A percentile compares a stretch with the other conserved stretches of the same genome.
These are phyloP conservation scores for Gyps fulvus DNA, from an alignment of 2,113 vertebrate genomes.

Conservation along the genomic window DNA sequence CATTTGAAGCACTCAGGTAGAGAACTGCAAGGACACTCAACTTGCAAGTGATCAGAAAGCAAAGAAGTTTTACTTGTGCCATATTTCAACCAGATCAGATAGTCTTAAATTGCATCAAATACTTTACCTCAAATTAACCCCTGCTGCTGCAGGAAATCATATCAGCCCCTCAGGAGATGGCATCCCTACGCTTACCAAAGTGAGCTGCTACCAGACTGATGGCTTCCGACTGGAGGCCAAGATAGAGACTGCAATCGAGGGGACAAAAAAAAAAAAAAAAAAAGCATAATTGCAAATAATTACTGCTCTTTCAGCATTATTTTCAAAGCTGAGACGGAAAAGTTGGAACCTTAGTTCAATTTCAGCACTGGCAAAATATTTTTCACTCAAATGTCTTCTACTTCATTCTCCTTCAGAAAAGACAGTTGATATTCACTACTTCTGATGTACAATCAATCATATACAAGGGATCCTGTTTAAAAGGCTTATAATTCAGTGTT, in stretches of 20 bases:
- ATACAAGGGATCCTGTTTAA: neutral
- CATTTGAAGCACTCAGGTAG: constrained; percentile 5
- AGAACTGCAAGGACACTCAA: neutral
- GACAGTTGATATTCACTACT: neutral
- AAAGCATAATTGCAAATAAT: neutral
- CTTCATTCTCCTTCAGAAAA: neutral
- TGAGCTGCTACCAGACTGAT: neutral
- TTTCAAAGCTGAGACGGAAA: neutral
- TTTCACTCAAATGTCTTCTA: neutral
- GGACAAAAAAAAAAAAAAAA: too few species aligned
- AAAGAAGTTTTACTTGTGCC: neutral
- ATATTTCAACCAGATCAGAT: neutral
- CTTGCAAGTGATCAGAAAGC: neutral
- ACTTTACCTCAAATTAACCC: neutral
- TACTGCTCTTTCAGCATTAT: neutral
- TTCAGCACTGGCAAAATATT: neutral
- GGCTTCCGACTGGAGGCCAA: neutral
- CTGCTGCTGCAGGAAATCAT: neutral
- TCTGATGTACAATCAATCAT: neutral
- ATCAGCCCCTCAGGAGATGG: neutral
- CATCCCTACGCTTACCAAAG: neutral
- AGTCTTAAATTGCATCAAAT: neutral
- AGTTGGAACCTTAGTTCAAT: neutral
- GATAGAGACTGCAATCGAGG: neutral
- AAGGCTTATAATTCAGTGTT: neutral